Base-by-base conservation (phyloP, 2,797 vertebrate genomes). In the Staurois parvus region DNA sequence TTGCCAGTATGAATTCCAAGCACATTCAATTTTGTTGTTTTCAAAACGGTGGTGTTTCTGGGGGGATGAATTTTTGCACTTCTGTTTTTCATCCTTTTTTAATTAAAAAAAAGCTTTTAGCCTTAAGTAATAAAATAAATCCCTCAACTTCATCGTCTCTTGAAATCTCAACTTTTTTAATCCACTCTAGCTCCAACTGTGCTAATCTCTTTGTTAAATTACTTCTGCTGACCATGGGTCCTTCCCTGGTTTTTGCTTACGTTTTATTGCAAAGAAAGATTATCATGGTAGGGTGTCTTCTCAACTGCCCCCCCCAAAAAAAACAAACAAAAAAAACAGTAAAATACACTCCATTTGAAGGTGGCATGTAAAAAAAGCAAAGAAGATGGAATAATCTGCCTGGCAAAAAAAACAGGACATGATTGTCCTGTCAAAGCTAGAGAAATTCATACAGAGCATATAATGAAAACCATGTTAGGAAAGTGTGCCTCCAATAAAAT, bases 191-290 rank as follows among this genome's bases (percentile, higher is more conserved):
- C 32, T 84, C 52, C 76, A 29, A 21, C 76, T 79, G 68, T 34
- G 34, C 48, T 78, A 84, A 84, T 79, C 83, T 73, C 56, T 52
- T 84, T 73, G 56, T 67, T 79, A 72, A 84, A 84, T 79, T 78
- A 72, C 76, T 72, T 73, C 79, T 48, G 15, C 52, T 48, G 83
- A 73, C 24, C 59, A 29, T 52, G 52, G 52, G 52, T 59, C 52
- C 52, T 59, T 24, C 52, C 1, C 6, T 7, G 3, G 8, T n/a
- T 48, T 4, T 0, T 79, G 42, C 9, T 40, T 40, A 68, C 28
- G 19, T 79, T 69, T 45, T 68, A 48, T 29, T 69, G 21, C 45
- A 52, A 48, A 52, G 19, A 79, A 48, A 52, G 28, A 79, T 69
- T 79, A 79, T 68, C 40, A 3, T 26, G 52, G 77, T 69, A 45